A percentile compares a stretch with the other conserved stretches of the same genome.
These are phyloP conservation scores for Sebastes steindachneri DNA, from an alignment of 2,797 vertebrate species.

Conservation along the genomic window DNA sequence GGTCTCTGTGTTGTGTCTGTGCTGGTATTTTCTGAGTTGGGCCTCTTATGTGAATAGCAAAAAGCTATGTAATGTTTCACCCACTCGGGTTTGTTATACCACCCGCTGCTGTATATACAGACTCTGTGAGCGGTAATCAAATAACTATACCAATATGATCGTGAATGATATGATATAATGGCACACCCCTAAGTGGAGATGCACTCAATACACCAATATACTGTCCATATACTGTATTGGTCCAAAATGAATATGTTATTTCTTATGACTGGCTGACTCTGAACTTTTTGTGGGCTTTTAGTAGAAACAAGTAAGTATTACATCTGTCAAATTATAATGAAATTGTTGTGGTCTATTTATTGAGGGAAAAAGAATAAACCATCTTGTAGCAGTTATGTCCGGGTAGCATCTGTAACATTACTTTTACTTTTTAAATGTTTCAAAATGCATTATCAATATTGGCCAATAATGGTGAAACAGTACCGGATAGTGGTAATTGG, in stretches of 20 bases:
- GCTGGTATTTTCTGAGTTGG: constrained; percentile 61
- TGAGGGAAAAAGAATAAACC: neutral
- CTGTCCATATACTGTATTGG: neutral
- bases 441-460: neutral
- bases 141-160: neutral
- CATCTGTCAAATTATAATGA: neutral
- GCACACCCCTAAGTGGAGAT: neutral
- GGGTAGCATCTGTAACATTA: neutral
- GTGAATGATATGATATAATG: too few species aligned
- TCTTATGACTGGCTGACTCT: neutral
- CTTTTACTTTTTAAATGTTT: neutral
- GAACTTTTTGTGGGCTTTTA: neutral
- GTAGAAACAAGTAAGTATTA: neutral
- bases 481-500: neutral
- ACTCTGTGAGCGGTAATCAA: neutral
- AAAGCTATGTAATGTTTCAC: constrained; percentile 17
- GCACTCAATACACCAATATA: neutral
- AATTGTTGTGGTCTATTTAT: neutral
- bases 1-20: constrained; percentile 17
- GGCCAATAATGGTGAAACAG: neutral
- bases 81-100: neutral
- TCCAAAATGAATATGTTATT: neutral
- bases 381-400: neutral
- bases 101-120: neutral
- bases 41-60: constrained; percentile 12